Base-by-base conservation (phyloP, 2,888 invertebrate genomes). In the Saturnia japonica region DNA sequence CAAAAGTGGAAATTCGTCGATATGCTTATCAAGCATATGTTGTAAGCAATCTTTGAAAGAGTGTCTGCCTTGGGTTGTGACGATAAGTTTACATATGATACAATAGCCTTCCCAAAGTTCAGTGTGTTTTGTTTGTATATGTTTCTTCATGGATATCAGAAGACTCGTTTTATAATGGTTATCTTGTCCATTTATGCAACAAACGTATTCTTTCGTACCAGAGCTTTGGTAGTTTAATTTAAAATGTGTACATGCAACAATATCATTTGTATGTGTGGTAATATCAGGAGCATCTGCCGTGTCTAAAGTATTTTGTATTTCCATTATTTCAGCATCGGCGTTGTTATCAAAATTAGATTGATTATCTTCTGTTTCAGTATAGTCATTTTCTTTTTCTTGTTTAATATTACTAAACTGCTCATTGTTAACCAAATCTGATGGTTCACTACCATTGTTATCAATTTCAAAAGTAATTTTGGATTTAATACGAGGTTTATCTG, bases 91-190 rank as follows among this genome's bases (percentile, higher is more conserved):
- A 75, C 95, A 95, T 16, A 91, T 76, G 68, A 79, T 85, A 78
- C 95, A 95, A 77, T 90, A 94, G 0, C 95, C 95, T 73, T 94
- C 93, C 95, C 95, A 95, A 34, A 80, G 82, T 43, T 94, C 91
- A 6, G 77, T 74, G 74, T 94, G 94, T 74, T 90, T 91, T 0
- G 79, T 72, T 78, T 93, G 91, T 1, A 92, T 86, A 72, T 93
- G 93, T 78, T 90, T 92, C 74, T 93, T 94, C 77, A 94, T 85
- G 3, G 93, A 93, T 78, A 94, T 94, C 47, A 92, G 76, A 28
- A 93, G 84, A 7, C 85, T 77, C 0, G 91, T 91, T 76, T 85
- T 87, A 40, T 94, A 94, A 77, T 93, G 93, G 69, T 82, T 80
- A 47, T 86, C 82, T 34, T 74, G 75, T 19, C 88, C 87, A 74